Evolutionary conservation across 2,797 vertebrate species (phyloP).

Genomic region (Lindbergichthys nudifrons): DNA sequence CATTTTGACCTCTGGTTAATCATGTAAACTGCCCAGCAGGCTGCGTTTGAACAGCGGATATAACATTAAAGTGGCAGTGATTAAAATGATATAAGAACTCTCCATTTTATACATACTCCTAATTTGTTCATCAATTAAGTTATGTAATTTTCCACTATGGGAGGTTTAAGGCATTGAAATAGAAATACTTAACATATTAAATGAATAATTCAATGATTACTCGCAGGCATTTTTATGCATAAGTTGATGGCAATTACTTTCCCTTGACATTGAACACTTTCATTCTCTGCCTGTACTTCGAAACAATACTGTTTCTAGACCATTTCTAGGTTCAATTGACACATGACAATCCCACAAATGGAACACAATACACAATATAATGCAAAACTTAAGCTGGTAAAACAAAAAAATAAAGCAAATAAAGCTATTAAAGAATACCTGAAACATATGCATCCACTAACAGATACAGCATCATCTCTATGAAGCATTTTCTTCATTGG

Average conservation of each 20-base stretch:
- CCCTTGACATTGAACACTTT: constrained; percentile 49
- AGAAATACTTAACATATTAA: constrained; percentile 77
- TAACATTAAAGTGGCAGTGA: not conserved
- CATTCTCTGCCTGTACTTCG: constrained; percentile 23
- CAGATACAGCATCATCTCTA: not conserved
- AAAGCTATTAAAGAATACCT: not conserved
- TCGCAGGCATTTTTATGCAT: constrained; percentile 70
- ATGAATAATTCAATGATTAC: constrained; percentile 79
- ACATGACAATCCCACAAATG: not conserved
- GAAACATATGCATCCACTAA: not conserved
- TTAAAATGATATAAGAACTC: constrained; percentile 15
- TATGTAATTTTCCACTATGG: constrained; percentile 57
- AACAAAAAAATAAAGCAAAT: not conserved
- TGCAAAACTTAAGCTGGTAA: not conserved
- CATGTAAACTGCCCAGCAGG: not conserved
- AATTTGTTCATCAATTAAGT: constrained; percentile 69
- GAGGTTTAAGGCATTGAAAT: constrained; percentile 71
- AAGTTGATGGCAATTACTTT: constrained; percentile 73
- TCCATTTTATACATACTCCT: constrained; percentile 28
- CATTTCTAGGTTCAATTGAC: constrained; percentile 1
- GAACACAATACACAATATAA: not conserved
- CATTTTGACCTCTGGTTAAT: constrained; percentile 1
- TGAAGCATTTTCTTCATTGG: not conserved
- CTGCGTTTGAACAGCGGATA: not conserved
- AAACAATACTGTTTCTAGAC: constrained; percentile 40